Conservation (phyloP, 2,888 invertebrate genomes). For the Cryptus viduatorius region DNA sequence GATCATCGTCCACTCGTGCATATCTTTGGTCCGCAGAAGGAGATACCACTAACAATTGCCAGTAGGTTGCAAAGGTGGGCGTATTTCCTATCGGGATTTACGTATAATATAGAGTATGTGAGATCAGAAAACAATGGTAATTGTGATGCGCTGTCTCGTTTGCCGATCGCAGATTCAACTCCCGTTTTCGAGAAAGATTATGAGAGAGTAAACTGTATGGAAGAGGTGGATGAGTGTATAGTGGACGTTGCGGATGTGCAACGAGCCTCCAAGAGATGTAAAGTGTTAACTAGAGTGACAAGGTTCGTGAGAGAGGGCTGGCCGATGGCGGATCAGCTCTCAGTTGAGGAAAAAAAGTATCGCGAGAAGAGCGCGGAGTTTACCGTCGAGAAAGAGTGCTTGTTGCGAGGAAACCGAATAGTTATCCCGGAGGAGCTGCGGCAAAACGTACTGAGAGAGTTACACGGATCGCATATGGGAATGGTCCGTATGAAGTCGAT, state of each 20-base stretch:
- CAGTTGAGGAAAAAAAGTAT: background rate
- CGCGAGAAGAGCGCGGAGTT: background rate
- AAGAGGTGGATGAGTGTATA: background rate
- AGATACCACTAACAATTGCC: background rate
- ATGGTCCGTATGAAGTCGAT: conserved; percentile 73
- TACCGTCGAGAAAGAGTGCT: background rate
- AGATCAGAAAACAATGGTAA: background rate
- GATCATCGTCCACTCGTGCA: background rate
- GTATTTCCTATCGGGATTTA: too few relatives aligned
- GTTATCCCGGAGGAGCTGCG: conserved; percentile 40
- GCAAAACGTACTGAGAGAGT: conserved; percentile 64
- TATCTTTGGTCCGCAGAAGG: background rate
- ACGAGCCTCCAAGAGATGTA: background rate
- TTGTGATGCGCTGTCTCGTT: background rate
- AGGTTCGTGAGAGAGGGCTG: background rate
- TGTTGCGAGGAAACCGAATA: conserved; percentile 18
- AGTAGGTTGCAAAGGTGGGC: conserved; percentile 2
- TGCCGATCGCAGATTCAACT: background rate
- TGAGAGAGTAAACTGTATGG: background rate
- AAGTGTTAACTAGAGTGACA: background rate
- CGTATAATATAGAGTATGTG: too few relatives aligned
- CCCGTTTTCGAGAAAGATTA: background rate
- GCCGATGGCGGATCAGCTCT: background rate
- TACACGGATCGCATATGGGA: conserved; percentile 71
- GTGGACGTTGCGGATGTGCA: background rate